A percentile compares a stretch with the other conserved stretches of the same genome.
Conservation (phyloP, 2,113 vertebrate species). For the Ginglymostoma cirratum region DNA sequence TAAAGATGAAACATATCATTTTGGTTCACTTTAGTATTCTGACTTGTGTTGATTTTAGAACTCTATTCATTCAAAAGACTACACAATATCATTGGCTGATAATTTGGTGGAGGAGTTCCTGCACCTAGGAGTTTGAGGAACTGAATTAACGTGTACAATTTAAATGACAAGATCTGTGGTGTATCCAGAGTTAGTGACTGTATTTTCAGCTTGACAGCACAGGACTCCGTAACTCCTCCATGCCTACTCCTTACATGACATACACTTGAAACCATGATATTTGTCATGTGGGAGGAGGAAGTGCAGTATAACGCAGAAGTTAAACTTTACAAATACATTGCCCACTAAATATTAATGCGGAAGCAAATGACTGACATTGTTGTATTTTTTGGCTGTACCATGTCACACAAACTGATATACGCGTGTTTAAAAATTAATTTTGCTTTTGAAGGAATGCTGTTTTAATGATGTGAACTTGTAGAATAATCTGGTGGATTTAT, state of each 20-base stretch:
- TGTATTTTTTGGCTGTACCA: neutral
- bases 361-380: neutral
- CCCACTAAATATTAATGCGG: neutral
- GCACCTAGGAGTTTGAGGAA: neutral
- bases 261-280: neutral
- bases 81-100: neutral
- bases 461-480: neutral
- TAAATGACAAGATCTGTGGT: neutral
- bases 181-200: neutral
- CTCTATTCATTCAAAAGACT: neutral
- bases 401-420: neutral
- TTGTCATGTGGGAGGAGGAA: neutral
- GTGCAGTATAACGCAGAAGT: neutral
- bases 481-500: neutral
- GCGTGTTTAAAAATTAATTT: neutral
- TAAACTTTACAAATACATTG: neutral
- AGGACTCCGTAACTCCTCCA: slow-evolving; percentile 1
- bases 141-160: neutral
- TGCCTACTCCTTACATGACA: neutral
- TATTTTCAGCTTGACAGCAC: neutral
- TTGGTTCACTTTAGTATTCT: neutral
- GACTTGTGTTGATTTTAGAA: neutral
- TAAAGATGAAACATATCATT: neutral
- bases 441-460: neutral
- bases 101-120: neutral